phyloP scores from a whole-genome alignment of 2,888 invertebrate species.

The Amphipoea oculea region DNA sequence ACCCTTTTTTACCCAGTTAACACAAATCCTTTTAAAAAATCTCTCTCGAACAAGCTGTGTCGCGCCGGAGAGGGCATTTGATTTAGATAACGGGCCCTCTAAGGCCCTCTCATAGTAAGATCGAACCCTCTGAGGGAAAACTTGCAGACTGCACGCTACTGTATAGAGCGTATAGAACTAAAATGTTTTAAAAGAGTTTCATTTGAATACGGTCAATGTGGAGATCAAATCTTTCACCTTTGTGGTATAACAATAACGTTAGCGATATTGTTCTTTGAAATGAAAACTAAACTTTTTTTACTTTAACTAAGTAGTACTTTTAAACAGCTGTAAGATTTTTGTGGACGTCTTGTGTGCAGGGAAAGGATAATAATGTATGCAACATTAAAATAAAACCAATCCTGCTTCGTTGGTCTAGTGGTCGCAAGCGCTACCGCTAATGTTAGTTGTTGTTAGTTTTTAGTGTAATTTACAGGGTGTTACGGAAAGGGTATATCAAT shows the following conservation, averaged over 20 bases:
- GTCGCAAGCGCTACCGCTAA: too few relatives aligned
- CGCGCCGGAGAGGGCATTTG: conserved; percentile 71
- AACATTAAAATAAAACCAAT: too few relatives aligned
- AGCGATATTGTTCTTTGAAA: background rate
- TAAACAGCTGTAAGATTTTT: background rate
- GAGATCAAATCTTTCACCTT: conserved; percentile 11
- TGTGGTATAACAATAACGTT: conserved; percentile 12
- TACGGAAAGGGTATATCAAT: too few relatives aligned
- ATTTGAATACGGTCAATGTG: conserved; percentile 54
- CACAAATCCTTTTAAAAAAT: conserved; percentile 73
- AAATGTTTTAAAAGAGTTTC: conserved; percentile 53
- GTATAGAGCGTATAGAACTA: conserved; percentile 31
- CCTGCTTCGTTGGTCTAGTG: too few relatives aligned
- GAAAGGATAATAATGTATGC: too few relatives aligned
- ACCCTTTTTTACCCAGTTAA: conserved; percentile 72
- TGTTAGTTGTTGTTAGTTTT: too few relatives aligned
- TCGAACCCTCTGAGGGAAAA: conserved; percentile 50
- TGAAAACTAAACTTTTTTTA: background rate
- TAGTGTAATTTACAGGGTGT: too few relatives aligned
- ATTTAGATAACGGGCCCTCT: conserved; percentile 74
- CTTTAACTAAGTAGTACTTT: too few relatives aligned
- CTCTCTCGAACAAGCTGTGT: conserved; percentile 69
- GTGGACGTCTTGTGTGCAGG: background rate
- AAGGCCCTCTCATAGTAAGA: conserved; percentile 57
- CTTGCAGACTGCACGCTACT: conserved; percentile 36